These are phyloP conservation scores for Paratilapia polleni DNA, from an alignment of 2,113 vertebrate genomes.

Conservation along the genomic window DNA sequence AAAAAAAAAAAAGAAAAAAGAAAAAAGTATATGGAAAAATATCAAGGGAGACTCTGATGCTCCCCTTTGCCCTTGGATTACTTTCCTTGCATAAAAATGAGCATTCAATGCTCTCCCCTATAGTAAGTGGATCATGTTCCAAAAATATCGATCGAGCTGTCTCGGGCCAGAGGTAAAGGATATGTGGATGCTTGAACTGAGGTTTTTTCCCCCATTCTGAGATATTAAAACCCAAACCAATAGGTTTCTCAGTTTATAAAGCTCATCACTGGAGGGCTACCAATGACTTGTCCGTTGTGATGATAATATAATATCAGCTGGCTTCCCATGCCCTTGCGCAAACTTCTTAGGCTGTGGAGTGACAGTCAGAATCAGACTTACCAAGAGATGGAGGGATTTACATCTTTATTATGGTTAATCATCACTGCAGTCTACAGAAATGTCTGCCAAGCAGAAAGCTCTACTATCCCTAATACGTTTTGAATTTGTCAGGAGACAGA, in stretches of 20 bases:
- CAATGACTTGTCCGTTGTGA: constrained; percentile 13
- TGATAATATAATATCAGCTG: constrained; percentile 11
- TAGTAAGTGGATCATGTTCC: constrained; percentile 23
- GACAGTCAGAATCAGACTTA: constrained; percentile 39
- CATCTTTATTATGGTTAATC: constrained; percentile 67
- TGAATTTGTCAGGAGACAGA: constrained; percentile 61
- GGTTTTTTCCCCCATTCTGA: background rate
- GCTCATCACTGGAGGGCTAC: background rate
- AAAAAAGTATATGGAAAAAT: constrained; percentile 1
- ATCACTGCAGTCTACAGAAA: constrained; percentile 51
- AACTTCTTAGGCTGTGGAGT: constrained; percentile 10
- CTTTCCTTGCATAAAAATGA: constrained; percentile 20
- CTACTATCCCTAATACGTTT: constrained; percentile 40
- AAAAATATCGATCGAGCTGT: constrained; percentile 23
- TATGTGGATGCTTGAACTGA: constrained; percentile 5
- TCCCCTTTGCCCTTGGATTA: constrained; percentile 11
- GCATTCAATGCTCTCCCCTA: background rate
- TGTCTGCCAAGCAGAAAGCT: constrained; percentile 44
- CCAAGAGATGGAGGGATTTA: constrained; percentile 39
- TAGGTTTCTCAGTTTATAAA: constrained; percentile 7
- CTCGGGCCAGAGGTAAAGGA: background rate
- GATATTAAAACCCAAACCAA: constrained; percentile 14
- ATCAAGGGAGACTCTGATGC: constrained; percentile 12
- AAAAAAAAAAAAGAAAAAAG: constrained; percentile 15
- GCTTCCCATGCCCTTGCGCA: constrained; percentile 20